A percentile compares a stretch with the other conserved stretches of the same genome.
Conservation (phyloP, 2,797 vertebrate genomes). For the Distichodus sexfasciatus region DNA sequence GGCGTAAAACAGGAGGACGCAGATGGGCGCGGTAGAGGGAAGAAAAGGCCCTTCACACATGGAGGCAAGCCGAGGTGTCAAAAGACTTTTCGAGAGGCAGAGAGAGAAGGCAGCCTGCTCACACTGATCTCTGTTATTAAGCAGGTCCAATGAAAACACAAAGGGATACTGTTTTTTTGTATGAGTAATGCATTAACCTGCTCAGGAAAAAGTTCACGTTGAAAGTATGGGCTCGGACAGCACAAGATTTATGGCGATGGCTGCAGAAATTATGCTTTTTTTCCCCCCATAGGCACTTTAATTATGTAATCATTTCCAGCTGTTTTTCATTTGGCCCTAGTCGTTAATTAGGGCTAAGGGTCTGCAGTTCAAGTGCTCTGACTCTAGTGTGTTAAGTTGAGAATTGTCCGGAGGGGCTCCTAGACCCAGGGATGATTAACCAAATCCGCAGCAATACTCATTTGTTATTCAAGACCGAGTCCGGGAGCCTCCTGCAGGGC, state of each 20-base stretch:
- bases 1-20: constrained; percentile 29
- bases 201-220: constrained; percentile 80
- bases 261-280: constrained; percentile 95
- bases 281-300: constrained; percentile 90
- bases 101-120: constrained; percentile 33
- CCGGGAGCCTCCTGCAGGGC: constrained; percentile 65
- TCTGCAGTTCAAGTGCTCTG: constrained; percentile 77
- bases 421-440: constrained; percentile 70
- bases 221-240: constrained; percentile 86
- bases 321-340: constrained; percentile 87
- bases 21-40: constrained; percentile 8
- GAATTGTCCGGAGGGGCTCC: constrained; percentile 63
- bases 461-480: constrained; percentile 73
- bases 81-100: constrained; percentile 47
- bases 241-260: constrained; percentile 97
- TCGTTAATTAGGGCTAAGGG: constrained; percentile 87
- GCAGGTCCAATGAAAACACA: constrained; percentile 88
- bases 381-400: constrained; percentile 73
- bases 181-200: constrained; percentile 91
- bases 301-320: constrained; percentile 99
- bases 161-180: constrained; percentile 90
- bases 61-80: constrained; percentile 67
- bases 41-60: constrained; percentile 59
- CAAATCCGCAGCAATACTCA: constrained; percentile 73
- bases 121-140: constrained; percentile 85